These are phyloP conservation scores for Brachynemurus nebulosus DNA, from an alignment of 2,888 invertebrate species.

Conservation along the genomic window DNA sequence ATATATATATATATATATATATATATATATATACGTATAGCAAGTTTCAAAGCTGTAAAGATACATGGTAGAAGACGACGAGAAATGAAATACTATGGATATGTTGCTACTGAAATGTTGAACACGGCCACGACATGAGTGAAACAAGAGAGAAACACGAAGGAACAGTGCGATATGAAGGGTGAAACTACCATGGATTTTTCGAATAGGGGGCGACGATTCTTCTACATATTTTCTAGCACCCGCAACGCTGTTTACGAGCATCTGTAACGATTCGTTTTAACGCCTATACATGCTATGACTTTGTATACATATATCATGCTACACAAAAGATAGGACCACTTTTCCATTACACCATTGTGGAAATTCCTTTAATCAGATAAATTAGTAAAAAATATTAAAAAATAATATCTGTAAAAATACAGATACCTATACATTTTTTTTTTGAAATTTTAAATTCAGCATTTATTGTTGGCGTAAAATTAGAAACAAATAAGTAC, in stretches of 20 bases:
- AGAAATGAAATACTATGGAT: neutral
- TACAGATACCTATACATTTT: too few relatives aligned
- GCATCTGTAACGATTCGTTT: conserved; percentile 2
- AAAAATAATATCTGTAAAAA: too few relatives aligned
- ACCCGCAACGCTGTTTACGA: neutral
- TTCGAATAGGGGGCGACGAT: neutral
- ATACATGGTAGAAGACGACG: neutral
- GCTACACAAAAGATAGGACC: too few relatives aligned
- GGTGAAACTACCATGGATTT: neutral
- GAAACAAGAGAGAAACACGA: neutral
- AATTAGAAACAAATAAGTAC: too few relatives aligned
- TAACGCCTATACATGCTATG: too few relatives aligned
- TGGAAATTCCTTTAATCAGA: too few relatives aligned
- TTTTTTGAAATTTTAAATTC: too few relatives aligned
- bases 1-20: neutral
- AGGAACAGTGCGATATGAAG: neutral
- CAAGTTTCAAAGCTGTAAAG: too few relatives aligned
- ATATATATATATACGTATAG: neutral
- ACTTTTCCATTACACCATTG: too few relatives aligned
- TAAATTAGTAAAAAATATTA: too few relatives aligned
- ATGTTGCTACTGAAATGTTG: neutral
- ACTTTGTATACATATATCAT: too few relatives aligned
- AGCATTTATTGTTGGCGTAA: too few relatives aligned
- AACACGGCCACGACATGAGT: neutral
- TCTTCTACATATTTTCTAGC: neutral